phyloP scores from a whole-genome alignment of 2,797 vertebrate species.

The Xenops minutus region DNA sequence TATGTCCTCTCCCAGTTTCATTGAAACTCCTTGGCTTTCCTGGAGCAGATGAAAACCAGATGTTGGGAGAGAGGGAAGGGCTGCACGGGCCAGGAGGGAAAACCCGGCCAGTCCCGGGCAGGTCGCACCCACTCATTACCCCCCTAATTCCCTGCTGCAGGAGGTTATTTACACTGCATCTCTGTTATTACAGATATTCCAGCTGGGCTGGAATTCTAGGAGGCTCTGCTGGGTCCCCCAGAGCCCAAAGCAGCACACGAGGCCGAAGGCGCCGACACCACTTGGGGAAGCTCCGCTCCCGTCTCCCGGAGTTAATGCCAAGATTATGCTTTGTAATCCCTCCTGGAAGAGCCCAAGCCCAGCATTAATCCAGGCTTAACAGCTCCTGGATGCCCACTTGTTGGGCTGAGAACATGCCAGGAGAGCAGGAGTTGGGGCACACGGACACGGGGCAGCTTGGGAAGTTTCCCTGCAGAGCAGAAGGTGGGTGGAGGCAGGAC shows the following conservation, averaged over 20 bases:
- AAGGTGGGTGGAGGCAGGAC: not conserved
- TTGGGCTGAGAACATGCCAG: not conserved
- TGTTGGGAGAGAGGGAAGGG: not conserved
- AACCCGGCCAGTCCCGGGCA: not conserved
- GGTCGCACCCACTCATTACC: constrained; percentile 56
- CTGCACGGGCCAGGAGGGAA: not conserved
- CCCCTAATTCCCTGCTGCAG: not conserved
- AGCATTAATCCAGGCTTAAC: not conserved
- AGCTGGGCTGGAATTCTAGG: constrained; percentile 27
- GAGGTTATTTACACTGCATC: constrained; percentile 28
- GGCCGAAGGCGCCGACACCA: not conserved
- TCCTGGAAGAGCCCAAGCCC: not conserved
- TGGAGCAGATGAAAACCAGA: constrained; percentile 55
- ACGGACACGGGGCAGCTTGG: not conserved
- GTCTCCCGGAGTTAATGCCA: not conserved
- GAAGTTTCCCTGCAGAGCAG: not conserved
- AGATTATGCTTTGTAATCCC: not conserved
- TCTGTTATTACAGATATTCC: constrained; percentile 35
- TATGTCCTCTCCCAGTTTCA: not conserved
- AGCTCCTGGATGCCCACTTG: not conserved
- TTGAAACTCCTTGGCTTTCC: constrained; percentile 35
- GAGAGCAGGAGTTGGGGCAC: not conserved
- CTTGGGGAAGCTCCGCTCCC: not conserved
- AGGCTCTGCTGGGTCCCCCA: not conserved
- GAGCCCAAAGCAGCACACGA: not conserved